phyloP scores from a whole-genome alignment of 2,797 vertebrate genomes.

The Lerista edwardsae region DNA sequence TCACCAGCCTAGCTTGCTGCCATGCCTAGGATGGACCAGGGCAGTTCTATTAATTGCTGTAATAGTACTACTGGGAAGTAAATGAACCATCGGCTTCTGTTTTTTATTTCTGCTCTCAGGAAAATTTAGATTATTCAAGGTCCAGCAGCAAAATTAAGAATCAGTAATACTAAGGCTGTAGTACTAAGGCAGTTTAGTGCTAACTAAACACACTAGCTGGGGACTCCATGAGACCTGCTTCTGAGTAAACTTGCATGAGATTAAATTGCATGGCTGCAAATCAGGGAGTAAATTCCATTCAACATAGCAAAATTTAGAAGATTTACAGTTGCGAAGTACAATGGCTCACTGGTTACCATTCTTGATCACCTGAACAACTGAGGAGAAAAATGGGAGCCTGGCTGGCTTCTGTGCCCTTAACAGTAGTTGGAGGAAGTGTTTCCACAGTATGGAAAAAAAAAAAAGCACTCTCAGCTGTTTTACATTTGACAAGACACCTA shows the following conservation, averaged over 20 bases:
- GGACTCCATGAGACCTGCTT: neutral
- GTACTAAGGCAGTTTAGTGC: neutral
- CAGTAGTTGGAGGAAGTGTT: neutral
- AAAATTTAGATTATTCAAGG: neutral
- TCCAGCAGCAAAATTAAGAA: neutral
- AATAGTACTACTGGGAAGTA: neutral
- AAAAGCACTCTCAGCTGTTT: neutral
- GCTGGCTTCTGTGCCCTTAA: neutral
- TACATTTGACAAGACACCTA: neutral
- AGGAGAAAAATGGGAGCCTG: neutral
- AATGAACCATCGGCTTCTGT: neutral
- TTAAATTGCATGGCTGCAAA: neutral
- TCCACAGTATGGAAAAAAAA: neutral
- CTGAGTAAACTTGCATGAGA: neutral
- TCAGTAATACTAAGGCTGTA: neutral
- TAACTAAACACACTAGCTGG: neutral
- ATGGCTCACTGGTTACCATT: neutral
- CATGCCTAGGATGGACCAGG: neutral
- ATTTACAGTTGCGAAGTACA: neutral
- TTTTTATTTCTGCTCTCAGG: neutral
- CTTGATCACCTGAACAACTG: neutral
- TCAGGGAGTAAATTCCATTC: neutral
- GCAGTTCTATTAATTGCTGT: too few relatives aligned
- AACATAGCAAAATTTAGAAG: neutral
- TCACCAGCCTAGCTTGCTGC: too few relatives aligned